Conservation (phyloP, 2,113 vertebrate species). For the Balaenoptera acutorostrata region DNA sequence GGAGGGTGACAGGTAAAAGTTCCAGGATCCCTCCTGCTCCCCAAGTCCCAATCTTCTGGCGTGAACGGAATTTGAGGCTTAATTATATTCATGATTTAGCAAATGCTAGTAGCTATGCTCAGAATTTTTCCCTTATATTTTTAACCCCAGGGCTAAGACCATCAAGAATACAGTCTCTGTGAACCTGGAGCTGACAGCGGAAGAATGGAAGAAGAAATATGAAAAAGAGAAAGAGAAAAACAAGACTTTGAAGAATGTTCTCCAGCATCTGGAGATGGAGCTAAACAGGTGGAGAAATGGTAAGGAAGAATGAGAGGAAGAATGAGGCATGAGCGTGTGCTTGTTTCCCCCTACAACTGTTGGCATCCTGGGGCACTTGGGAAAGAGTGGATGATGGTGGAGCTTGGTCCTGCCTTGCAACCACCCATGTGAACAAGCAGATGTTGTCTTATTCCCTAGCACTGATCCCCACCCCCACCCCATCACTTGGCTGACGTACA, state of each 20-base stretch:
- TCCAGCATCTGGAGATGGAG: constrained; percentile 91
- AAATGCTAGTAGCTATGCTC: not conserved
- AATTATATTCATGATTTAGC: not conserved
- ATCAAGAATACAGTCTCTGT: constrained; percentile 97
- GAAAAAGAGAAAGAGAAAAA: constrained; percentile 96
- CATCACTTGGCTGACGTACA: not conserved
- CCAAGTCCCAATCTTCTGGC: not conserved
- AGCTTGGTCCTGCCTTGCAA: not conserved
- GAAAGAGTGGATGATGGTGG: not conserved
- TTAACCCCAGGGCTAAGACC: constrained; percentile 89
- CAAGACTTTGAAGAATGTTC: constrained; percentile 87
- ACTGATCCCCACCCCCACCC: rapidly evolving
- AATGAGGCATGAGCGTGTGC: rapidly evolving
- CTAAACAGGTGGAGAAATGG: constrained; percentile 92
- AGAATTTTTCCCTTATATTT: not conserved
- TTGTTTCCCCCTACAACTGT: rapidly evolving
- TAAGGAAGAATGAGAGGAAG: constrained; percentile 65
- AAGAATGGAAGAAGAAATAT: constrained; percentile 97
- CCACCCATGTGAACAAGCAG: not conserved
- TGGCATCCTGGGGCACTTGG: not conserved
- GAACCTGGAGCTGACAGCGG: constrained; percentile 93
- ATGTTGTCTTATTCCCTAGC: not conserved
- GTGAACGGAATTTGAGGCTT: not conserved
- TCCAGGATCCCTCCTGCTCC: not conserved
- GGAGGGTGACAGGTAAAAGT: not conserved